Evolutionary conservation across 2,888 invertebrate species (phyloP), one percentile per base, ranked within the genome.

Genomic region (Caenorhabditis sinica): DNA sequence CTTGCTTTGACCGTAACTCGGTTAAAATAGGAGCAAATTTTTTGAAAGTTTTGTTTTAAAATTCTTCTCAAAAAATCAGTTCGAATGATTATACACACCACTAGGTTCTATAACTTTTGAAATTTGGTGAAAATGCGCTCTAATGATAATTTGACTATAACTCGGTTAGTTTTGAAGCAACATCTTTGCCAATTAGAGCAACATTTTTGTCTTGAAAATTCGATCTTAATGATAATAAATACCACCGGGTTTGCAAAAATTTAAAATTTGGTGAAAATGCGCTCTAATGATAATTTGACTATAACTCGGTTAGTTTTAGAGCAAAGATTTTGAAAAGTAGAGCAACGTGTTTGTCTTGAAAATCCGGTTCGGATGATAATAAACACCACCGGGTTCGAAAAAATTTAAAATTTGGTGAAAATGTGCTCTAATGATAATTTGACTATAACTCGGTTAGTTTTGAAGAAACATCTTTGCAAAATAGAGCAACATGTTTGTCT

Each of bases 341-440:
- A 45, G 0, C 17, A 17, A 15, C 15, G 4, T 11, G 15, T 5
- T 45, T 1, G 15, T 11, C 17, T 17, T 15, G 15, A 17, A 13
- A 68, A 51, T 8, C 4, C 30, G 2, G 36, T 58, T 43, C 56
- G 28, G 58, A 58, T 33, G 30, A 71, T 25, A 40, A 43, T 56
- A 71, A 30, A 23, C 40, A 53, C 17, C n/a, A n/a, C n/a, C 20
- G n/a, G 11, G 9, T n/a, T 49, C 13, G 36, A 28, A 30, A 30
- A 36, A 20, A 20, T 60, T 20, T n/a, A 49, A 49, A 6, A 6
- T 49, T 40, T 40, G 40, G 2, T 40, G 40, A 6, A 40, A 40
- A 13, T 40, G 13, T 2, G 40, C 40, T 40, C 4, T 33, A 33
- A 8, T 33, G 33, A 33, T 8, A 33, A 33, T 33, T 33, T 33